A percentile compares a stretch with the other conserved stretches of the same genome.
Evolutionary conservation across 2,888 invertebrate genomes (phyloP).

Genomic region (Tipula unca): DNA sequence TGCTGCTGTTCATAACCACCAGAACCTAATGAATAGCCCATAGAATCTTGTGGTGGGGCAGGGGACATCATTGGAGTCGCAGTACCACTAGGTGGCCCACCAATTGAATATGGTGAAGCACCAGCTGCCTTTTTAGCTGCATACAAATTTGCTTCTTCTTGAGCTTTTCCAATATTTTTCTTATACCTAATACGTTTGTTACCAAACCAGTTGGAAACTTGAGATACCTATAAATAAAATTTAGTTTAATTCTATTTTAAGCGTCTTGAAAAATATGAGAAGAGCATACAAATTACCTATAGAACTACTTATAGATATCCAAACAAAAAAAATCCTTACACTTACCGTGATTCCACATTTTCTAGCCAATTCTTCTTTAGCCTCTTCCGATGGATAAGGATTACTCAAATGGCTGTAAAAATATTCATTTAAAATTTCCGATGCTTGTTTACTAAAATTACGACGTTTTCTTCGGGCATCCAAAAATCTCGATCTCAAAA

Average conservation of each 20-base stretch:
- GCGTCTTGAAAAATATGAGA: not conserved
- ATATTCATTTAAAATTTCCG: conserved; percentile 98
- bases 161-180: conserved; percentile 99
- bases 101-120: conserved; percentile 82
- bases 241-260: not conserved
- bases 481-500: conserved; percentile 65
- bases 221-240: conserved; percentile 37
- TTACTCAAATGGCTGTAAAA: conserved; percentile 99
- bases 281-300: not conserved
- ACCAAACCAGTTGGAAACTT: conserved; percentile 99
- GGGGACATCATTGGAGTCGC: conserved; percentile 94
- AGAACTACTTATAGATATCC: not conserved
- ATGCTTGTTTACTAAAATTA: conserved; percentile 99
- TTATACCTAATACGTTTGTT: conserved; percentile 99
- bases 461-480: conserved; percentile 84
- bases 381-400: conserved; percentile 99
- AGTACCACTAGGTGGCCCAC: conserved; percentile 78
- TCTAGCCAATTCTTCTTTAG: conserved; percentile 97
- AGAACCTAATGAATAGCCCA: conserved; percentile 89
- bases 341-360: conserved; percentile 95
- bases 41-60: conserved; percentile 84
- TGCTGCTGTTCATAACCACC: conserved; percentile 85
- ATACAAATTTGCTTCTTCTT: conserved; percentile 98
- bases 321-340: not conserved
- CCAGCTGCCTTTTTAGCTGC: conserved; percentile 97